phyloP scores from a whole-genome alignment of 92 coral and sea anemone genomes.

The Parazoanthus swiftii region DNA sequence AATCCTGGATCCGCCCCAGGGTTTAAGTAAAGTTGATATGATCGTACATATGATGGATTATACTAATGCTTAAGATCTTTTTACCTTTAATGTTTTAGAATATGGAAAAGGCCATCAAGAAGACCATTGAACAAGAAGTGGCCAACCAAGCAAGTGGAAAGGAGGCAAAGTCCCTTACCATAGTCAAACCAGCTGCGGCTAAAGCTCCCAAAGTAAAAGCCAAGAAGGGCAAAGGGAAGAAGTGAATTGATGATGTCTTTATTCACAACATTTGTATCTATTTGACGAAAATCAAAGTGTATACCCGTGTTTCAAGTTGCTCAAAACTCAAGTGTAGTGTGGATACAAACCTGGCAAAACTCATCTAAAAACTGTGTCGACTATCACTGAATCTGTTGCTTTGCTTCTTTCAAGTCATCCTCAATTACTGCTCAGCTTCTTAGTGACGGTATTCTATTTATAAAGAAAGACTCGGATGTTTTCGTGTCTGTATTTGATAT shows the following conservation, averaged over 20 bases:
- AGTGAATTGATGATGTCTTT: neutral
- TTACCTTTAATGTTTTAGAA: conserved; percentile 7
- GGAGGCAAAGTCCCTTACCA: conserved; percentile 35
- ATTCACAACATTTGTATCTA: neutral
- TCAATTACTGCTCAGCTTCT: neutral
- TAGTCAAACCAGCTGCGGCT: conserved; percentile 31
- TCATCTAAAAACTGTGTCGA: neutral
- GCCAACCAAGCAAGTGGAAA: conserved; percentile 28
- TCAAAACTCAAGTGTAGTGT: neutral
- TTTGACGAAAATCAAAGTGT: conserved; percentile 11
- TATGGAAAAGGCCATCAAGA: conserved; percentile 40
- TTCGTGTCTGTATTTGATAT: neutral
- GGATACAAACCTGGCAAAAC: neutral
- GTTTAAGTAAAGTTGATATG: no score
- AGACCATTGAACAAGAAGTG: conserved; percentile 32
- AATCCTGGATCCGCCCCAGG: no score
- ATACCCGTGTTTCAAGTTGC: neutral
- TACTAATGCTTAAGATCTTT: neutral
- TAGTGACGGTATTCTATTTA: neutral
- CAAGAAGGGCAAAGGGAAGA: conserved; percentile 40
- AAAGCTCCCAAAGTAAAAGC: conserved; percentile 25
- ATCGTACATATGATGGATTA: no score
- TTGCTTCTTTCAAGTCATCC: neutral
- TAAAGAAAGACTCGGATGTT: neutral
- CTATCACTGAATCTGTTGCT: neutral